Base-by-base conservation (phyloP, 2,888 invertebrate genomes). In the Conchocele bisecta region DNA sequence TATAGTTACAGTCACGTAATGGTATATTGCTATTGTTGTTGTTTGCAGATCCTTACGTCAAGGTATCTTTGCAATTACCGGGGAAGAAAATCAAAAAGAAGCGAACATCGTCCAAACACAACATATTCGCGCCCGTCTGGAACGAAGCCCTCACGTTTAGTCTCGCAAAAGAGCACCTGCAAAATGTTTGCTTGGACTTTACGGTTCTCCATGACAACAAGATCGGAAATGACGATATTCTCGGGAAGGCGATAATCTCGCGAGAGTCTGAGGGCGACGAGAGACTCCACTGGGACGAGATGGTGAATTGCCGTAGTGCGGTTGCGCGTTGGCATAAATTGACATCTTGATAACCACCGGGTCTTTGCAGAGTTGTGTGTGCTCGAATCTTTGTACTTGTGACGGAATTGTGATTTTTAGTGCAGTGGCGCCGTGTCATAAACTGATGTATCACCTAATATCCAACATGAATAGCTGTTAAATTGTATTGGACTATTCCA, bases 61-160 rank as follows among this genome's bases (percentile, higher is more conserved):
- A 97, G 93, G 95, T 97, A 56, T 95, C 96, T n/a, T 92, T 97
- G 59, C 92, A 97, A 54, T 94, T 95, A 84, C 95, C 95, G 83
- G 96, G 95, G 87, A 94, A 96, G 53, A 94, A 95, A 31, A 96
- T 96, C 92, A 95, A 95, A 92, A 88, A 88, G 78, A 97, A 96
- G 93, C 97, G 97, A 93, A 97, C 97, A 35, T 95, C 95, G 13
- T 94, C 95, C 69, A 93, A 94, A 67, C 95, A 94, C 89, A 94
- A 94, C 41, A 95, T 95, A 76, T 93, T 94, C 81, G 95, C 95
- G 91, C 97, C 97, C 1, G 95, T 96, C 11, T 97, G 97, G 97
- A 97, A 97, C 90, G 97, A 97, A 91, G 96, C 97, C 20, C 93
- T 97, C 71, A 95, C 95, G 28, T 97, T 97, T 90, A 96, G 95